phyloP scores from a whole-genome alignment of 2,797 vertebrate genomes.

The Sebastiscus tertius region DNA sequence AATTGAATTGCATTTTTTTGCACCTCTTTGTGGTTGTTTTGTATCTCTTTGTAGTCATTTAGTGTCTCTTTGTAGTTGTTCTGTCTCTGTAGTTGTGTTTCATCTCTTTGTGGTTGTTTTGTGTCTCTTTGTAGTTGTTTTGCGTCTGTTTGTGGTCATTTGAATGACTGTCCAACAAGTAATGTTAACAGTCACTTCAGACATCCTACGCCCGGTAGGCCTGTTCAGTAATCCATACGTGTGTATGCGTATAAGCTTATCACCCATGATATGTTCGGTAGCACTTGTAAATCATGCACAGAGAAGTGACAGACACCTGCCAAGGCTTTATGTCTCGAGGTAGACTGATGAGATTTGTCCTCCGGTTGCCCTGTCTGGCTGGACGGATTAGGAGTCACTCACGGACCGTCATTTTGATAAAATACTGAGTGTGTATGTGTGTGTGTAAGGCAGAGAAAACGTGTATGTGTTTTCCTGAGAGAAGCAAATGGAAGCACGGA shows the following conservation, averaged over 20 bases:
- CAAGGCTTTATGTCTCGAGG: conserved; percentile 21
- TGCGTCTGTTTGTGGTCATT: neutral
- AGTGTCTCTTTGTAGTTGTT: neutral
- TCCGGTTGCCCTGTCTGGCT: conserved; percentile 43
- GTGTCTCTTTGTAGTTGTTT: neutral
- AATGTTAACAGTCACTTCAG: neutral
- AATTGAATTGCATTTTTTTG: too few species aligned
- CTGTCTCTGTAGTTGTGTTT: neutral
- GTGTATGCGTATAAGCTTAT: neutral
- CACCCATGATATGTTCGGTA: neutral
- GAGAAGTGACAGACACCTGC: conserved; percentile 6
- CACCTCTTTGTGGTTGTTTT: too few species aligned
- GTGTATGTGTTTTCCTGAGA: conserved; percentile 1
- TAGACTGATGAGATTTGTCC: conserved; percentile 31
- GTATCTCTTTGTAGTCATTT: neutral
- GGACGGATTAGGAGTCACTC: conserved; percentile 37
- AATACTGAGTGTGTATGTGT: conserved; percentile 22
- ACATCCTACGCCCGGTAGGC: neutral
- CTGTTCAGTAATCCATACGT: neutral
- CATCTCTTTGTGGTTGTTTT: neutral
- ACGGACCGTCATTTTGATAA: conserved; percentile 40
- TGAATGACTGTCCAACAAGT: conserved; percentile 1
- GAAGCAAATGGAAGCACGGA: conserved; percentile 44
- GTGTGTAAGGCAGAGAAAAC: neutral
- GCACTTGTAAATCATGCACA: conserved; percentile 9